Conservation (phyloP, 2,113 vertebrate species). For the Natator depressus region DNA sequence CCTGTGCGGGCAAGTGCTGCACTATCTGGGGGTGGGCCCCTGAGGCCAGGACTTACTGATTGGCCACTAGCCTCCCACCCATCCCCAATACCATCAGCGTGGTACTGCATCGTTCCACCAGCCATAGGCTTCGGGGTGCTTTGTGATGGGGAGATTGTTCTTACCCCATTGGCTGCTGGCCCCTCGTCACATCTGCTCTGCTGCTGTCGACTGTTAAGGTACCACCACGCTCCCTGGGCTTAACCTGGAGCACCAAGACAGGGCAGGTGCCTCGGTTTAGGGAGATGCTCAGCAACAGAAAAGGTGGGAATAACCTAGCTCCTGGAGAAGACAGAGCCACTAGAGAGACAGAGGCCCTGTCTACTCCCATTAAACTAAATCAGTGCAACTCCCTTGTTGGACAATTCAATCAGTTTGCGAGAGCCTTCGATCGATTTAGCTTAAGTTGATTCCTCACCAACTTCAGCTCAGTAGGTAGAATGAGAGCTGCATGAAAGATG, state of each 20-base stretch:
- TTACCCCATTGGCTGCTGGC: not conserved
- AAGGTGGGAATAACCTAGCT: not conserved
- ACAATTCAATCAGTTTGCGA: not conserved
- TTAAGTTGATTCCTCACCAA: not conserved
- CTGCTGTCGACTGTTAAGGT: not conserved
- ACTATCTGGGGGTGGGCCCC: not conserved
- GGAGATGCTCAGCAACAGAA: not conserved
- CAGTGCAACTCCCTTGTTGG: too few relatives aligned
- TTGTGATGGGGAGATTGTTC: not conserved
- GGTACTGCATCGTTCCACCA: not conserved
- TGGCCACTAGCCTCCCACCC: not conserved
- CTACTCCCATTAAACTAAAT: not conserved
- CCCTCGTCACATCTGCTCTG: not conserved
- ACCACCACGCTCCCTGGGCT: not conserved
- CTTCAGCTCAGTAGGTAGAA: not conserved
- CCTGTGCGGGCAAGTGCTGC: not conserved
- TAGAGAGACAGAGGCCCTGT: not conserved
- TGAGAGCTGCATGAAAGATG: not conserved
- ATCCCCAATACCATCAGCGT: not conserved
- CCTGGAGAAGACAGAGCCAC: not conserved
- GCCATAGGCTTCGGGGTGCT: not conserved
- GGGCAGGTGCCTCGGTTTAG: not conserved
- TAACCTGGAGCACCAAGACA: not conserved
- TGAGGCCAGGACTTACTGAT: not conserved
- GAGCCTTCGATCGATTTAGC: not conserved